Conservation (phyloP, 2,113 vertebrate genomes). For the Macquaria australasica region DNA sequence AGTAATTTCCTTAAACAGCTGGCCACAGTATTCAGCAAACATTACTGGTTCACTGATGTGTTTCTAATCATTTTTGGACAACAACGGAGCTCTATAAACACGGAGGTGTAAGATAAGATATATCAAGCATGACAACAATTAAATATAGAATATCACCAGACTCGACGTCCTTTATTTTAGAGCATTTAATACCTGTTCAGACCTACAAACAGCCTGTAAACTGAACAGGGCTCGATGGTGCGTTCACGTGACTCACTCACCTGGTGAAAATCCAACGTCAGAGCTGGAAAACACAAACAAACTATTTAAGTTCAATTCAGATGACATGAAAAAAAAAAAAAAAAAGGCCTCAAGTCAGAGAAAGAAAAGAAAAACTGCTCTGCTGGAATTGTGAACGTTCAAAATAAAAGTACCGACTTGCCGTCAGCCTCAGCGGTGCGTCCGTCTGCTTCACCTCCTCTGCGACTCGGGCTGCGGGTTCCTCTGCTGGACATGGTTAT, state of each 20-base stretch:
- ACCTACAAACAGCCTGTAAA: background rate
- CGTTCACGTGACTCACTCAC: background rate
- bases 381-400: background rate
- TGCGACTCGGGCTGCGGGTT: background rate
- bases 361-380: too few species aligned
- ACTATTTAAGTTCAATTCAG: background rate
- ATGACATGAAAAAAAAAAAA: too few species aligned
- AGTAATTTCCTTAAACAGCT: too few species aligned
- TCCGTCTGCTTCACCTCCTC: conserved; percentile 31
- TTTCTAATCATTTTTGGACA: background rate
- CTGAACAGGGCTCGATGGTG: background rate
- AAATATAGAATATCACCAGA: background rate
- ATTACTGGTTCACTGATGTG: background rate
- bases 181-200: background rate
- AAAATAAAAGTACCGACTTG: conserved; percentile 28
- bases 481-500: background rate
- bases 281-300: background rate
- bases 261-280: conserved; percentile 1
- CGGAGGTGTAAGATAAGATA: background rate
- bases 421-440: conserved; percentile 41
- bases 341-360: too few species aligned
- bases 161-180: background rate
- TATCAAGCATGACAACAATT: too few species aligned
- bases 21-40: too few species aligned
- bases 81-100: background rate